Conservation (phyloP, 1,140 invertebrate species). For the Drosophila ananassae region DNA sequence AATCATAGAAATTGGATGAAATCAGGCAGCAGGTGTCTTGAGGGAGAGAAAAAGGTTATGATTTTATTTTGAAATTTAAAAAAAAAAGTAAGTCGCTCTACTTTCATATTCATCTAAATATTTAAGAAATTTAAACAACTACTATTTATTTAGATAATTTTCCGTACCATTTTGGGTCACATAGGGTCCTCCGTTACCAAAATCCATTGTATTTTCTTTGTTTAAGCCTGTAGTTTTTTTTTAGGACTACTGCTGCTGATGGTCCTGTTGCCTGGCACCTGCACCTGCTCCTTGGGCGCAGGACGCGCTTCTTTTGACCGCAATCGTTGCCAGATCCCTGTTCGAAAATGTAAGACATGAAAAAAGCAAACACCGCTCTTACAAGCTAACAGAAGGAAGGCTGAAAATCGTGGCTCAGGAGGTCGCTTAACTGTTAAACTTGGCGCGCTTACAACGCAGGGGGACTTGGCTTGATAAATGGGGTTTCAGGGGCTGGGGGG, state of each 20-base stretch:
- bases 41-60: no score
- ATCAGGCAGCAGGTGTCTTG: neutral
- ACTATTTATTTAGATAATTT: neutral
- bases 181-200: neutral
- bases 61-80: no score
- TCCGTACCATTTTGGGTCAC: neutral
- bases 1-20: conserved; percentile 16
- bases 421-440: conserved; percentile 65
- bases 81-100: no score
- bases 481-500: neutral
- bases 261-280: conserved; percentile 34
- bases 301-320: conserved; percentile 79
- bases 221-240: conserved; percentile 23
- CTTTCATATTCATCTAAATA: no score
- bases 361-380: conserved; percentile 57
- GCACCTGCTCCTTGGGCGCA: conserved; percentile 53
- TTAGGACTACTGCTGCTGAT: conserved; percentile 28
- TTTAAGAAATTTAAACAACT: no score
- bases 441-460: conserved; percentile 60
- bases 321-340: conserved; percentile 61
- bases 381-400: conserved; percentile 41
- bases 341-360: conserved; percentile 20
- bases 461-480: conserved; percentile 1
- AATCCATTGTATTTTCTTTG: conserved; percentile 18
- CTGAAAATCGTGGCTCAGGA: conserved; percentile 23